A percentile compares a stretch with the other conserved stretches of the same genome.
These are phyloP conservation scores for Podarcis cretensis DNA, from an alignment of 2,113 vertebrate species.

Conservation along the genomic window DNA sequence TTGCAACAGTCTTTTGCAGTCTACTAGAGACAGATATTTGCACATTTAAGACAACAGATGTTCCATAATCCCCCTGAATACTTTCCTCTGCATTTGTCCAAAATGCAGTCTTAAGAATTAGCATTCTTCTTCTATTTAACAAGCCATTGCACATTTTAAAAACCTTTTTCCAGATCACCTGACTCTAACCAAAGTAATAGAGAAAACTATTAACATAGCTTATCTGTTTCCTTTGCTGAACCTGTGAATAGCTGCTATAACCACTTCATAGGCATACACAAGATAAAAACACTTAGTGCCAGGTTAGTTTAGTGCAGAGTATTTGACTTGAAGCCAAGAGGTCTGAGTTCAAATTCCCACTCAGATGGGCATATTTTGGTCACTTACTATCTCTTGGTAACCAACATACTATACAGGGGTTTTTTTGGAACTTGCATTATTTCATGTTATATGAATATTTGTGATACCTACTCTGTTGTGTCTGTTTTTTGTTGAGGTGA, in stretches of 20 bases:
- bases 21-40: conserved; percentile 10
- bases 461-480: not conserved
- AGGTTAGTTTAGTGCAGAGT: not conserved
- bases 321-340: not conserved
- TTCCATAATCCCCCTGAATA: not conserved
- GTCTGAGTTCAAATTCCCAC: not conserved
- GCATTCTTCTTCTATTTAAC: not conserved
- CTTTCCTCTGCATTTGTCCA: not conserved
- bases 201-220: not conserved
- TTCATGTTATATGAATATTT: not conserved
- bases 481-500: not conserved
- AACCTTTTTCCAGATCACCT: not conserved
- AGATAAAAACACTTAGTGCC: not conserved
- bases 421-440: not conserved
- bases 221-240: not conserved
- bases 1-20: not conserved
- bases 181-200: not conserved
- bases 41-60: conserved; percentile 33
- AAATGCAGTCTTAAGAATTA: conserved; percentile 16
- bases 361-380: not conserved
- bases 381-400: not conserved
- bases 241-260: not conserved
- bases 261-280: not conserved
- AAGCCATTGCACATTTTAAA: not conserved
- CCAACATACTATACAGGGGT: not conserved